These are phyloP conservation scores for Chrysotoxum bicinctum DNA, from an alignment of 2,888 invertebrate genomes.

Conservation along the genomic window DNA sequence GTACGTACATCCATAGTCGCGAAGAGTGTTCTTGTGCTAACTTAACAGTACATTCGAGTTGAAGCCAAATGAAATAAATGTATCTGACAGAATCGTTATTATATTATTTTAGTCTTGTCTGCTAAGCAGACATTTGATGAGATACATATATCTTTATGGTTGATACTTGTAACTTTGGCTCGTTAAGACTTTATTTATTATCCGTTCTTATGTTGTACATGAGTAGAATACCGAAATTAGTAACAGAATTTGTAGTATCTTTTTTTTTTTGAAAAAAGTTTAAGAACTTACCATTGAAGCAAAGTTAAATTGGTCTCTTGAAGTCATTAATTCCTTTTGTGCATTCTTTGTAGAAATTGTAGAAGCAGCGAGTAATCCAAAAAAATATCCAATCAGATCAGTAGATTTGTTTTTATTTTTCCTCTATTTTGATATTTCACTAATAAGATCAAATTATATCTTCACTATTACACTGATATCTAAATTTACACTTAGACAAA, in stretches of 20 bases:
- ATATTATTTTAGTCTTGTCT: conserved; percentile 9
- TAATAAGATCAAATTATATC: conserved; percentile 5
- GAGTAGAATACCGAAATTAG: not conserved
- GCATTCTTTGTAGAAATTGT: conserved; percentile 40
- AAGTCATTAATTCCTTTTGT: conserved; percentile 23
- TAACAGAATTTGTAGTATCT: conserved; percentile 28
- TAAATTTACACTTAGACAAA: conserved; percentile 4
- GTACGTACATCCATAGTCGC: conserved; percentile 28
- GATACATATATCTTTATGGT: conserved; percentile 9
- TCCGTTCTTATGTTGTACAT: not conserved
- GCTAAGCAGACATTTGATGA: conserved; percentile 16
- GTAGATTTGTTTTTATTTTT: conserved; percentile 22
- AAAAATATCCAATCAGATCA: conserved; percentile 48
- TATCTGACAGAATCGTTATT: conserved; percentile 55
- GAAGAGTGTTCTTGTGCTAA: conserved; percentile 40
- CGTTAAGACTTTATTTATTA: conserved; percentile 38
- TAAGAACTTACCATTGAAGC: conserved; percentile 50
- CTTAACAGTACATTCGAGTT: conserved; percentile 72
- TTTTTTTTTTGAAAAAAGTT: conserved; percentile 37
- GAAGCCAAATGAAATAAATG: conserved; percentile 42
- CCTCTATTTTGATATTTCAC: conserved; percentile 9
- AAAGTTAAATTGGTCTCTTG: conserved; percentile 24
- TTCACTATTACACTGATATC: conserved; percentile 35
- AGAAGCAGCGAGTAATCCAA: conserved; percentile 48
- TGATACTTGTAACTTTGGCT: not conserved